phyloP scores from a whole-genome alignment of 2,113 vertebrate species.

The Eptesicus fuscus region DNA sequence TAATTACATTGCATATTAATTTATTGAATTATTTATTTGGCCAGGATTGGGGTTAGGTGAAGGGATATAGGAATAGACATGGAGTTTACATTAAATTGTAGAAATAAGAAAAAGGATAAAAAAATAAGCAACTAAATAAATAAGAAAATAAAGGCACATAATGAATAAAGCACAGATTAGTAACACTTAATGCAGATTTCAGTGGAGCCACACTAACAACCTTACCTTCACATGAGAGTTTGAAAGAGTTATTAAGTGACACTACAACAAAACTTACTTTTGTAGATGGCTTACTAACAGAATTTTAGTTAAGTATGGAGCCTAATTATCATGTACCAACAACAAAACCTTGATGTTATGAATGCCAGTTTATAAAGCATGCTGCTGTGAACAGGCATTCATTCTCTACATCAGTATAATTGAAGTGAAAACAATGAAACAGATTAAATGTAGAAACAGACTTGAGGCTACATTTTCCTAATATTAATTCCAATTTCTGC shows the following conservation, averaged over 20 bases:
- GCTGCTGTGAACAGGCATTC: not conserved
- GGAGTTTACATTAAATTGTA: not conserved
- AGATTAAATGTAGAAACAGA: not conserved
- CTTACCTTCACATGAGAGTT: not conserved
- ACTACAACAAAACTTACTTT: not conserved
- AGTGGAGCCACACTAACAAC: not conserved
- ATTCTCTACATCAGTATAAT: not conserved
- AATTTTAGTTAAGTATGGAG: not conserved
- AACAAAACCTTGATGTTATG: not conserved
- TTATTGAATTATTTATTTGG: not conserved
- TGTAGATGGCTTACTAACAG: not conserved
- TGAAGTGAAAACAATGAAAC: not conserved
- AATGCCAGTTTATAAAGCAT: not conserved
- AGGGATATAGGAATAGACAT: not conserved
- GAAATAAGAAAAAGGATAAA: not conserved
- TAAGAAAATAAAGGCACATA: not conserved
- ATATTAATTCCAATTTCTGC: not conserved
- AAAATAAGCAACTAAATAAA: not conserved
- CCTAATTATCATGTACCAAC: not conserved
- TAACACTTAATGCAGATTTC: not conserved
- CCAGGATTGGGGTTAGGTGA: not conserved
- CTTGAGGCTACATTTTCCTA: not conserved
- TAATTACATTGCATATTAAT: not conserved
- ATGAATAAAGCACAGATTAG: not conserved
- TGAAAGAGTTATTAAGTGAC: not conserved